Base-by-base conservation (phyloP, 2,888 invertebrate genomes). In the Scotopteryx bipunctaria region DNA sequence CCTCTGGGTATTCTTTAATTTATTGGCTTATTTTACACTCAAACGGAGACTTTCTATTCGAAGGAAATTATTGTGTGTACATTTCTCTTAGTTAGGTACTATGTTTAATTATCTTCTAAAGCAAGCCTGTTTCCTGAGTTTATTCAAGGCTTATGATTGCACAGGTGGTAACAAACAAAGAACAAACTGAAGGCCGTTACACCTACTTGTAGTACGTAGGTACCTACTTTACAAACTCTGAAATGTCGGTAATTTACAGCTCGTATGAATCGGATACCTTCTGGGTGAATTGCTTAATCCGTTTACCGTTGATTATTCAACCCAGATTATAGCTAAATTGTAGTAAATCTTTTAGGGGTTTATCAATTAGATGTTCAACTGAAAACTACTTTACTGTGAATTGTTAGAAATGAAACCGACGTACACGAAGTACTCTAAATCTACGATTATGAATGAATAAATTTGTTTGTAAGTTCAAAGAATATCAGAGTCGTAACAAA, bases 1-100 rank as follows among this genome's bases (percentile, higher is more conserved):
- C 78, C 76, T 81, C 68, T 62, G 76, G 67, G 74, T 69, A 64
- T 71, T 71, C 61, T 66, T 72, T 63, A 60, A 66, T 64, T 65
- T 47, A 43, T 47, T 38, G n/a, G 15, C 47, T 27, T 32, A 37
- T 33, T 42, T 33, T 35, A 33, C 27, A 38, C 29, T 32, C n/a
- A 23, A 8, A 9, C 8, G 32, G 15, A 40, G 40, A 48, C 43
- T 54, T 48, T 54, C 53, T 49, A 42, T 44, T 47, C 29, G 40
- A 43, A 15, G 13, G n/a, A 11, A 36, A 36, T 42, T 42, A 38
- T n/a, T 2, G 5, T 21, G 1, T 15, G n/a, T 42, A 21, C 13
- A 21, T 21, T 15, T 38, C 11, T 16, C 6, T 21, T 23, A 29
- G 38, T 9, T 11, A 33, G 5, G 5, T 14, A 19, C 6, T 25